phyloP scores from a whole-genome alignment of 2,797 vertebrate species.

The Oophaga sylvatica region DNA sequence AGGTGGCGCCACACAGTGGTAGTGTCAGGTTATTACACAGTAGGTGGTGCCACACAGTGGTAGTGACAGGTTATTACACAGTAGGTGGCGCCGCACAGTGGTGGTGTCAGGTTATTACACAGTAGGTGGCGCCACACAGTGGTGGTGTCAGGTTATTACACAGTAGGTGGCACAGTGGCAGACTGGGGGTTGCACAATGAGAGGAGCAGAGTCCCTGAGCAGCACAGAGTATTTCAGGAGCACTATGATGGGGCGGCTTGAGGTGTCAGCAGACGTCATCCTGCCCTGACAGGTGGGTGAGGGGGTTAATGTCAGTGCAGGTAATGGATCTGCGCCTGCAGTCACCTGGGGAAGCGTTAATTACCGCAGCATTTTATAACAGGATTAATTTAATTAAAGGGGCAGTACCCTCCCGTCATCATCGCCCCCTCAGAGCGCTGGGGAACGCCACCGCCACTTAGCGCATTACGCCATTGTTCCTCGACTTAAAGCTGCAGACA shows the following conservation, averaged over 20 bases:
- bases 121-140: too few species aligned
- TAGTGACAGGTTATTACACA: too few species aligned
- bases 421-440: neutral
- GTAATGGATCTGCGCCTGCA: neutral
- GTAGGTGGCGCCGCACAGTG: too few species aligned
- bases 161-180: neutral
- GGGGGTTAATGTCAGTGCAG: neutral
- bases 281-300: neutral
- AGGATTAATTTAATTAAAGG: constrained; percentile 47
- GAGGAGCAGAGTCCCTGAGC: neutral
- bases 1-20: too few species aligned
- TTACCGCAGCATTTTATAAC: constrained; percentile 29
- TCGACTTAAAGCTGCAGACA: neutral
- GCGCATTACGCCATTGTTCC: constrained; percentile 8
- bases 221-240: neutral
- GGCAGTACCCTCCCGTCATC: constrained; percentile 11
- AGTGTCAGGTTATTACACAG: too few species aligned
- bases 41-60: too few species aligned
- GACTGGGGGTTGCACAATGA: too few species aligned
- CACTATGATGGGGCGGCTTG: neutral
- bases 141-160: too few species aligned
- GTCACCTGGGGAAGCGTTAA: constrained; percentile 41
- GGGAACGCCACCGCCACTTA: constrained; percentile 16
- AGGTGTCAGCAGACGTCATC: neutral
- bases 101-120: too few species aligned